Evolutionary conservation across 2,113 vertebrate genomes (phyloP), one percentile per base, ranked within the genome.

Genomic region (Poicephalus meyeri): DNA sequence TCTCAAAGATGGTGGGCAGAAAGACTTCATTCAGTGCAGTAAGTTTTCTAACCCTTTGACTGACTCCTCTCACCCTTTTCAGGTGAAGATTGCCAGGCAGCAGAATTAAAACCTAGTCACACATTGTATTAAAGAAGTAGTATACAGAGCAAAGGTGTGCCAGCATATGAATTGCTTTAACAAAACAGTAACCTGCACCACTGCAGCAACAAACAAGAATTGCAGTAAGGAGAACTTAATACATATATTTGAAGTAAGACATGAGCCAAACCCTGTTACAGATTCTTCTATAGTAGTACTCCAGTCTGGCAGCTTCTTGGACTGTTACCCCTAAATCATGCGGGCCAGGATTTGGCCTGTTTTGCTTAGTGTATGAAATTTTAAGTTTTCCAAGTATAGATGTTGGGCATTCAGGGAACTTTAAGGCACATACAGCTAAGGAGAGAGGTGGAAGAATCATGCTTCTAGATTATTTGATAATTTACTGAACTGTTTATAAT

Each of bases 251-350:
- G 31, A 88, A 16, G 11, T 14, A 81, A n/a, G 53, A 88, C 41
- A 35, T 19, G 6, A 60, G 47, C 16, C 41, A 37, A 74, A 80
- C 44, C 9, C 21, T 85, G 28, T 47, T 37, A 42, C 35, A 58
- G 41, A 25, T 85, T 71, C 20, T 44, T 47, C 29, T 31, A 6
- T 0, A 52, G 35, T 10, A 63, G 16, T 12, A 33, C 29, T 19
- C 73, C 55, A 37, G 10, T 28, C 47, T 37, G 42, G 52, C 80
- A 71, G 47, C 52, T 87, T 71, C 80, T 64, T 56, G 58, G 2
- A 0, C 17, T 52, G 25, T 52, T 24, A 58, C 21, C 21, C 21
- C 6, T 1, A 1, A 49, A n/a, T 5, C 21, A 23, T 4, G 5
- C 50, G 65, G 31, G 84, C 41, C 41, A 53, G 49, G 71, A 52